Base-by-base conservation (phyloP, 2,888 invertebrate species). In the Drosophila seclusa region DNA sequence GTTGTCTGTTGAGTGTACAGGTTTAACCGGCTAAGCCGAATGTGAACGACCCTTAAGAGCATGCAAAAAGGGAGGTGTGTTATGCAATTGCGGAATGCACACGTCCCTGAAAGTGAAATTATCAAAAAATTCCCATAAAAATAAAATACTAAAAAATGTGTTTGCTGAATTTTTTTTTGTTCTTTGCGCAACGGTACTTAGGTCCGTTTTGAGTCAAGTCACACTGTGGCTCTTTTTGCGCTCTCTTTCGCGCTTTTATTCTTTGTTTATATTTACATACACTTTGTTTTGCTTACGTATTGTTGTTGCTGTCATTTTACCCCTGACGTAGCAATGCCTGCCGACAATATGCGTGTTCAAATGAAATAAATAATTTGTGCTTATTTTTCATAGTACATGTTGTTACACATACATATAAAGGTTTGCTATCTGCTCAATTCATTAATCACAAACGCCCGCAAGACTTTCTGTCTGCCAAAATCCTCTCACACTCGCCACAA, bases 191-290 rank as follows among this genome's bases (percentile, higher is more conserved):
- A 50, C 54, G 54, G 36, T 49, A 34, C 53, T 34, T 60, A 4
- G 10, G 50, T 78, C 34, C 79, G 61, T 60, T 68, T 58, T 40
- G 40, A 38, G 29, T 68, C 58, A 72, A 76, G 68, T 52, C 57
- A 18, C 66, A 78, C 76, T 78, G 80, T 78, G 49, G 38, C 63
- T 68, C 32, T 61, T 58, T 66, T 55, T 75, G 64, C 64, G 72
- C 69, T 77, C 70, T 77, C 70, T 57, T 69, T 68, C 48, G 68
- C 66, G 68, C 87, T 75, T 85, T 80, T 77, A 73, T 82, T 87
- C 87, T 85, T 85, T 85, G 85, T 89, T 85, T 89, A 85, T 85
- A 89, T 89, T 85, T 87, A 80, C 76, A 61, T 53, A 75, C 48
- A 80, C 68, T 85, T 82, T 85, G 87, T 79, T 87, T 76, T 88